These are phyloP conservation scores for Morphnarchus princeps DNA, from an alignment of 2,113 vertebrate genomes.

Conservation along the genomic window DNA sequence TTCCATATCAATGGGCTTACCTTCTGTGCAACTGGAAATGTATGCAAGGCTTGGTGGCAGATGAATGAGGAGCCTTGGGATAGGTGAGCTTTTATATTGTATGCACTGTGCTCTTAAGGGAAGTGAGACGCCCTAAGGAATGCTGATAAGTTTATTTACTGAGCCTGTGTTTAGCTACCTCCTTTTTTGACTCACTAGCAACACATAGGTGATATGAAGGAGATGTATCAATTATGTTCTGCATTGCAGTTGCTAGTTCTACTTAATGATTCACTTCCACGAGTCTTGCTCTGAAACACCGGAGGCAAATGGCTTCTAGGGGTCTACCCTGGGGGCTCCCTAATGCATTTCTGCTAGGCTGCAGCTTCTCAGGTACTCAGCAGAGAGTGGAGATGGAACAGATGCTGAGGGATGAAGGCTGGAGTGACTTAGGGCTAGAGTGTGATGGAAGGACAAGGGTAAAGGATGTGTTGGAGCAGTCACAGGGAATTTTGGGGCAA, in stretches of 20 bases:
- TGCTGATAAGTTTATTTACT: slow-evolving; percentile 7
- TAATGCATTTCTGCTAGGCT: neutral
- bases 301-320: fast-evolving
- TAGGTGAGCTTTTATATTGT: neutral
- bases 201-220: neutral
- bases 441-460: neutral
- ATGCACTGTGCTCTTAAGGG: neutral
- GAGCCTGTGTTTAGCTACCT: neutral
- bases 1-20: neutral
- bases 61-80: neutral
- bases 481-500: neutral
- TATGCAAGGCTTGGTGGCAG: fast-evolving
- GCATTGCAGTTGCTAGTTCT: fast-evolving
- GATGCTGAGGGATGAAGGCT: neutral
- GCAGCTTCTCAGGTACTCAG: neutral
- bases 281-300: neutral
- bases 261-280: neutral
- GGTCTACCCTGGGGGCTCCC: fast-evolving
- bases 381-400: neutral
- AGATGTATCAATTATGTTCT: neutral
- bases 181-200: slow-evolving; percentile 26
- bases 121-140: slow-evolving; percentile 49
- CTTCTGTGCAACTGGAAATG: neutral
- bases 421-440: neutral
- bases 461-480: neutral